phyloP scores from a whole-genome alignment of 1,140 invertebrate species.

The Hyphantria cunea region DNA sequence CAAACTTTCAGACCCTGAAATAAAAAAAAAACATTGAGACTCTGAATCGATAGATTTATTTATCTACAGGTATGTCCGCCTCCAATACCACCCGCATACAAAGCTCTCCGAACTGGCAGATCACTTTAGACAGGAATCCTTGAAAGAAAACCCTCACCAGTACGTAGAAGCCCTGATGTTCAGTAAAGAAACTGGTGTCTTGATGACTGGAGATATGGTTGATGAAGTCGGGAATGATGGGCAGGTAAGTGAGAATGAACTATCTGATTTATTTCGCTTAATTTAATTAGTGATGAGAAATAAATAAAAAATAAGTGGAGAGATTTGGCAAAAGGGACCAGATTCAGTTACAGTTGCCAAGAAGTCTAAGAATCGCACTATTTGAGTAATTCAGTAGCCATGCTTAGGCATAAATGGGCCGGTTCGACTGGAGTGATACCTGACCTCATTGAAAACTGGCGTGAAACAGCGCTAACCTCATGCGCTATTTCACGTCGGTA shows the following conservation, averaged over 20 bases:
- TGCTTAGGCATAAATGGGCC: no score
- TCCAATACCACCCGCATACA: slow-evolving; percentile 87
- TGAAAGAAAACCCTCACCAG: slow-evolving; percentile 83
- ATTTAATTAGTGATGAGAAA: neutral
- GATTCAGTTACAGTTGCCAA: no score
- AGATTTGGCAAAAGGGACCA: no score
- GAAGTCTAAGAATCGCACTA: no score
- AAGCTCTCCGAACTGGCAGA: slow-evolving; percentile 79
- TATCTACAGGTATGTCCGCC: slow-evolving; percentile 82
- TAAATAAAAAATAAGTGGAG: no score
- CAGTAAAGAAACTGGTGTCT: slow-evolving; percentile 84
- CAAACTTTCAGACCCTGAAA: no score
- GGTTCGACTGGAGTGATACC: no score
- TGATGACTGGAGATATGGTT: slow-evolving; percentile 89
- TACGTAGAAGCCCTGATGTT: slow-evolving; percentile 91
- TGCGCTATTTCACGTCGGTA: no score
- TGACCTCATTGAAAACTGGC: no score
- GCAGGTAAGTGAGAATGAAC: slow-evolving; percentile 80
- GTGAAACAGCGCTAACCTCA: no score
- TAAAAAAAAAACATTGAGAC: no score
- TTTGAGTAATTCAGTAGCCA: no score
- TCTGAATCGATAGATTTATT: neutral
- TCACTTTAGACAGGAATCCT: slow-evolving; percentile 81
- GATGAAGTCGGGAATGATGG: slow-evolving; percentile 81
- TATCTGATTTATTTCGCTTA: neutral